These are phyloP conservation scores for Lagorchestes hirsutus DNA, from an alignment of 2,797 vertebrate species.

Conservation along the genomic window DNA sequence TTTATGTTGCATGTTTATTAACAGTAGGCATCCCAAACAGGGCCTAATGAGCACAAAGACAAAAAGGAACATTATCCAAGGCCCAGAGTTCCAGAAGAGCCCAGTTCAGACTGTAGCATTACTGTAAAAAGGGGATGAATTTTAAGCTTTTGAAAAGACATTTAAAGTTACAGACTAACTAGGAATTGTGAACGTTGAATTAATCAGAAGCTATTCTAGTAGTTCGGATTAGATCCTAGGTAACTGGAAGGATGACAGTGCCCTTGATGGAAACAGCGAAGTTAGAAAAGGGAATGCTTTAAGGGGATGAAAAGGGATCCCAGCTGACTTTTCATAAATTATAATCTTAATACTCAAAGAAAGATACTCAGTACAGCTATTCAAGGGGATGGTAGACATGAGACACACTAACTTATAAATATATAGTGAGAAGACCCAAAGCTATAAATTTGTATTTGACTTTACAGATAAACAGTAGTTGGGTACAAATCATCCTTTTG, in stretches of 20 bases:
- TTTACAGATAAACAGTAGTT: neutral
- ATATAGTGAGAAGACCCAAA: neutral
- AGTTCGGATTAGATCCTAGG: neutral
- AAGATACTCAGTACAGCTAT: neutral
- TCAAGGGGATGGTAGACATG: neutral
- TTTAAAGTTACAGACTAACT: neutral
- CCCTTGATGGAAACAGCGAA: neutral
- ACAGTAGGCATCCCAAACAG: conserved; percentile 49
- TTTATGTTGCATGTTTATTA: conserved; percentile 44
- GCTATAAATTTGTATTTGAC: neutral
- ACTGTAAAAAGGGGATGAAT: neutral
- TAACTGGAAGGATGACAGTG: neutral
- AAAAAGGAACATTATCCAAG: neutral
- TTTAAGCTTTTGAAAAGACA: neutral
- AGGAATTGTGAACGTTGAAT: neutral
- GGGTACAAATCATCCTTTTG: neutral
- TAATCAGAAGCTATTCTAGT: neutral
- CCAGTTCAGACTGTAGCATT: neutral
- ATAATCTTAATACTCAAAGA: neutral
- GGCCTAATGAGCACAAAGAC: neutral
- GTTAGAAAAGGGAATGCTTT: neutral
- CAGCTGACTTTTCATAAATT: neutral
- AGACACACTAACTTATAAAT: neutral
- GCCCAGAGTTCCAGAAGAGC: neutral
- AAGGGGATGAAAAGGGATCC: neutral